Conservation (phyloP, 2,888 invertebrate genomes). For the Coelopa pilipes region DNA sequence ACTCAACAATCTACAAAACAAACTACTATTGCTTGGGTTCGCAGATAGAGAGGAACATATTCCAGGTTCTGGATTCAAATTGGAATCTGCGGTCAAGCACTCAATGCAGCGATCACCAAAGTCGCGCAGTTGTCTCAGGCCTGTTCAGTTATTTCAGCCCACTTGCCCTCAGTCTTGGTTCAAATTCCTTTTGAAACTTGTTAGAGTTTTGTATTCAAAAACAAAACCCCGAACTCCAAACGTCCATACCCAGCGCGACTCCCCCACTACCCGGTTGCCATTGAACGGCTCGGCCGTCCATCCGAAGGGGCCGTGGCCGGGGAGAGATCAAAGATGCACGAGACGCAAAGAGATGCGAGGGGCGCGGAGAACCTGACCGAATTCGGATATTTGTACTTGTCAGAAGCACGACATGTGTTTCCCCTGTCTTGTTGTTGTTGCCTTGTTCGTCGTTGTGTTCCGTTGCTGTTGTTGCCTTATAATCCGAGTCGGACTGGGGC, state of each 20-base stretch:
- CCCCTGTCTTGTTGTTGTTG: constrained; percentile 36
- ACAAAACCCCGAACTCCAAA: too few relatives aligned
- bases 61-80: too few relatives aligned
- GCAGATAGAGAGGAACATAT: too few relatives aligned
- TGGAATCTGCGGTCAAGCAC: too few relatives aligned
- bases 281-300: too few relatives aligned
- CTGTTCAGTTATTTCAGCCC: neutral
- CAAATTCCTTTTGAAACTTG: neutral
- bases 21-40: neutral
- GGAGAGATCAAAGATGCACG: constrained; percentile 2
- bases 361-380: constrained; percentile 58
- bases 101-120: neutral
- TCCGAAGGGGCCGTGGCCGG: neutral
- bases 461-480: constrained; percentile 43
- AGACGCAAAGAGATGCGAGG: neutral
- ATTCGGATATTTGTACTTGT: constrained; percentile 66
- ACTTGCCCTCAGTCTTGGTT: neutral
- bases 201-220: neutral
- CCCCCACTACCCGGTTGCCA: too few relatives aligned
- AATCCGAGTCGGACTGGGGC: constrained; percentile 51
- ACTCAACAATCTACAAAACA: neutral
- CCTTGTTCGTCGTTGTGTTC: constrained; percentile 28
- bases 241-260: too few relatives aligned
- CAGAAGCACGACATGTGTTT: constrained; percentile 64
- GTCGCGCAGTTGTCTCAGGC: too few relatives aligned